Evolutionary conservation across 2,888 invertebrate genomes (phyloP).

Genomic region (Anthrax anthrax): DNA sequence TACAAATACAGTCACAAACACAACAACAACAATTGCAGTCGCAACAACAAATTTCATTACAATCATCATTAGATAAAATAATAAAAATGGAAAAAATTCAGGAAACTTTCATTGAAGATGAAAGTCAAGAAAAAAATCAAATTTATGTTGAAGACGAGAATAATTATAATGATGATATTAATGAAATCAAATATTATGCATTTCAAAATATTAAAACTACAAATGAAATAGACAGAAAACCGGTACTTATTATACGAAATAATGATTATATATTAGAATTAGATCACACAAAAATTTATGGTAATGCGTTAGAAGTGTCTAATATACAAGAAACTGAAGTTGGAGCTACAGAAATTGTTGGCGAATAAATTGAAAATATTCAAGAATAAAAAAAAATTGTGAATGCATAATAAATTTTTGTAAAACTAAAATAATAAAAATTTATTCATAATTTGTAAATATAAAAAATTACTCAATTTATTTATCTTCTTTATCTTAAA

Average conservation of each 20-base stretch:
- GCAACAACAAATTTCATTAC: neutral
- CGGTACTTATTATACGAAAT: neutral
- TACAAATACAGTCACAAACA: neutral
- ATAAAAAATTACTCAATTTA: too few species aligned
- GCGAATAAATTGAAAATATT: neutral
- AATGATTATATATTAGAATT: constrained; percentile 8
- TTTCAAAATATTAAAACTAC: neutral
- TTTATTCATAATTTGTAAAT: too few species aligned
- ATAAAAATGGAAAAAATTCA: neutral
- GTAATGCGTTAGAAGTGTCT: neutral
- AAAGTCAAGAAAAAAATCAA: neutral
- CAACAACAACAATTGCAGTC: too few species aligned
- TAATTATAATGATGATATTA: neutral
- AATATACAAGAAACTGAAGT: neutral
- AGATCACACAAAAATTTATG: constrained; percentile 6
- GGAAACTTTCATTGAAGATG: neutral
- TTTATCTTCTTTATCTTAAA: too few species aligned
- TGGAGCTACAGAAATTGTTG: neutral
- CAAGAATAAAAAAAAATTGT: too few species aligned
- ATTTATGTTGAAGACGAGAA: neutral
- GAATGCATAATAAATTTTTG: too few species aligned
- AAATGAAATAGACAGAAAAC: neutral
- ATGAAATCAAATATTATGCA: constrained; percentile 2
- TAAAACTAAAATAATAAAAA: too few species aligned
- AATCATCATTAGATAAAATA: too few species aligned